These are phyloP conservation scores for Montipora cactus DNA, from an alignment of 64 coral and sea anemone species.

Conservation along the genomic window DNA sequence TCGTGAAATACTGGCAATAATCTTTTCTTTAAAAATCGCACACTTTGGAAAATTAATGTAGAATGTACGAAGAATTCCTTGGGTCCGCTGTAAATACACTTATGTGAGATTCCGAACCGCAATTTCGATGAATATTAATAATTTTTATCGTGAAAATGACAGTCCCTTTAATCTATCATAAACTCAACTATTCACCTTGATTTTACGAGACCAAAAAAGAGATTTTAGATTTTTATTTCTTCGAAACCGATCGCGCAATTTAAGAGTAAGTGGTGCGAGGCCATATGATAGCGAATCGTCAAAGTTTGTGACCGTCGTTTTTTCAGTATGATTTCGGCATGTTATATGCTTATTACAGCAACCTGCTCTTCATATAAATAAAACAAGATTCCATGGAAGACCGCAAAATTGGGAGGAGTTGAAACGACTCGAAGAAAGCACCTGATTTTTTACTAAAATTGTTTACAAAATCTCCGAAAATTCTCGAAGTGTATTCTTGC, in stretches of 20 bases:
- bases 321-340: conserved; percentile 36
- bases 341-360: conserved; percentile 30
- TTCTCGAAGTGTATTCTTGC: background rate
- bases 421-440: conserved; percentile 42
- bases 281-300: background rate
- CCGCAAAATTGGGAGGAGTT: conserved; percentile 60
- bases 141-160: conserved; percentile 62
- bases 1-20: conserved; percentile 10
- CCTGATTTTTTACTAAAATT: conserved; percentile 5
- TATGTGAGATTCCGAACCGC: conserved; percentile 57
- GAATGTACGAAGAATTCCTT: conserved; percentile 50
- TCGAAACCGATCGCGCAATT: background rate
- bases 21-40: conserved; percentile 29
- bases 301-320: background rate
- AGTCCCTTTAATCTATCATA: conserved; percentile 42
- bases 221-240: background rate
- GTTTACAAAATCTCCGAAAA: conserved; percentile 6
- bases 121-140: conserved; percentile 60
- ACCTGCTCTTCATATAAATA: conserved; percentile 45
- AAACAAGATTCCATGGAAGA: conserved; percentile 48
- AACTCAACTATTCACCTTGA: conserved; percentile 46
- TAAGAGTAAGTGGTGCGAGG: background rate
- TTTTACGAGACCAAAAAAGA: background rate
- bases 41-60: conserved; percentile 22
- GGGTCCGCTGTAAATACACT: conserved; percentile 52